Percentiles rank a stretch among this genome's conserved stretches.
These are phyloP conservation scores for Rhagophthalmus giganteus DNA, from an alignment of 2,888 invertebrate genomes.

Conservation along the genomic window DNA sequence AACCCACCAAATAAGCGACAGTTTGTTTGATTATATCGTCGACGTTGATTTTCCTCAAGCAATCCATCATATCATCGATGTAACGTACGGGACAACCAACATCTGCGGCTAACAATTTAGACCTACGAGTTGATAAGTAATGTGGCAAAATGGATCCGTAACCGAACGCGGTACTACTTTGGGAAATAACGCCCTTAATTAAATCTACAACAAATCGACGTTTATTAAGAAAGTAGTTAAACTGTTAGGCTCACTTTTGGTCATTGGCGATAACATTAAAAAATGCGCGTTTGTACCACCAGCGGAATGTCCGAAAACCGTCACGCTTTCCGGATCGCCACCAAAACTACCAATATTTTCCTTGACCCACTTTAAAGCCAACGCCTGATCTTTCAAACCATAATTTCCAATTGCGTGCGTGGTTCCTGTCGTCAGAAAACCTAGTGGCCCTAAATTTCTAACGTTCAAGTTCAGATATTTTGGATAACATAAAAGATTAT, in stretches of 20 bases:
- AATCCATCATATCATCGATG: too few species aligned
- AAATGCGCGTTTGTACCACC: constrained; percentile 52
- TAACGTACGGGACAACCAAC: too few species aligned
- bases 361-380: constrained; percentile 50
- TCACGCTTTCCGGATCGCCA: constrained; percentile 49
- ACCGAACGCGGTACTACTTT: constrained; percentile 11
- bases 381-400: constrained; percentile 37
- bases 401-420: constrained; percentile 48
- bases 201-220: too few species aligned
- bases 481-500: not conserved
- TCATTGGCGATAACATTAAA: constrained; percentile 50
- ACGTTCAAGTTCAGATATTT: not conserved
- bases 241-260: constrained; percentile 39
- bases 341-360: constrained; percentile 33
- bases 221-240: not conserved
- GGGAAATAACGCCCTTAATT: constrained; percentile 18
- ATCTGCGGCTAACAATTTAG: not conserved
- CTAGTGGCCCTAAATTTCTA: constrained; percentile 47
- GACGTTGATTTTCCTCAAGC: too few species aligned
- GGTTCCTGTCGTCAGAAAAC: constrained; percentile 43
- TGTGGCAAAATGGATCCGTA: not conserved
- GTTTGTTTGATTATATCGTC: too few species aligned
- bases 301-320: constrained; percentile 51
- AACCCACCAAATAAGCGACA: too few species aligned
- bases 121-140: not conserved